Evolutionary conservation across 2,113 vertebrate genomes (phyloP).

Genomic region (Turnix velox): DNA sequence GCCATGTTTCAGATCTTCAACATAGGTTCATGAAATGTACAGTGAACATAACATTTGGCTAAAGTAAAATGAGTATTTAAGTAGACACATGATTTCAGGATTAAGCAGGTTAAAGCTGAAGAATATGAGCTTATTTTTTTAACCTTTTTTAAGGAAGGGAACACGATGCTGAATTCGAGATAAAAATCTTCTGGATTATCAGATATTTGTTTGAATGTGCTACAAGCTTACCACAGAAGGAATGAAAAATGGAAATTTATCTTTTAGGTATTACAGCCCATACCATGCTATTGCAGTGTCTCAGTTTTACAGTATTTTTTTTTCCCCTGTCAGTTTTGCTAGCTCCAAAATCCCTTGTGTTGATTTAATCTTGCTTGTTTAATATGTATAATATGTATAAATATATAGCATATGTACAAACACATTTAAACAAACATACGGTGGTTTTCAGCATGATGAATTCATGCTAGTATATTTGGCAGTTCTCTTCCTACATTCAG

Average conservation of each 20-base stretch:
- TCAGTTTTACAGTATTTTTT: neutral
- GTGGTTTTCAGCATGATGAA: neutral
- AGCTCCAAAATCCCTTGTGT: neutral
- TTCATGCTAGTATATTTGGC: neutral
- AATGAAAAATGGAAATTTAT: neutral
- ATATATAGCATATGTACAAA: neutral
- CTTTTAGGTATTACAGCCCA: neutral
- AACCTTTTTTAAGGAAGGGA: neutral
- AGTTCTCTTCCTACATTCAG: slow-evolving; percentile 20
- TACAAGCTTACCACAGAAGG: neutral
- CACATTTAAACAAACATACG: slow-evolving; percentile 50
- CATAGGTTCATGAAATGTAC: neutral
- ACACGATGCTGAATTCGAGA: neutral
- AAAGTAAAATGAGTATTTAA: neutral
- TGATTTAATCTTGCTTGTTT: neutral
- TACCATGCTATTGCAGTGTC: neutral
- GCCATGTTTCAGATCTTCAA: neutral
- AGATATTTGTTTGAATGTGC: neutral
- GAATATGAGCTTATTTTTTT: neutral
- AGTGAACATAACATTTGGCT: neutral
- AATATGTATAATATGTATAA: neutral
- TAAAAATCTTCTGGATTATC: neutral
- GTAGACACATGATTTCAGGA: neutral
- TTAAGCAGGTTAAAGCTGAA: neutral
- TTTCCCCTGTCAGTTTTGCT: neutral